Percentiles rank a stretch among this genome's conserved stretches.
phyloP scores from a whole-genome alignment of 2,113 vertebrate genomes.

The Alectura lathami region DNA sequence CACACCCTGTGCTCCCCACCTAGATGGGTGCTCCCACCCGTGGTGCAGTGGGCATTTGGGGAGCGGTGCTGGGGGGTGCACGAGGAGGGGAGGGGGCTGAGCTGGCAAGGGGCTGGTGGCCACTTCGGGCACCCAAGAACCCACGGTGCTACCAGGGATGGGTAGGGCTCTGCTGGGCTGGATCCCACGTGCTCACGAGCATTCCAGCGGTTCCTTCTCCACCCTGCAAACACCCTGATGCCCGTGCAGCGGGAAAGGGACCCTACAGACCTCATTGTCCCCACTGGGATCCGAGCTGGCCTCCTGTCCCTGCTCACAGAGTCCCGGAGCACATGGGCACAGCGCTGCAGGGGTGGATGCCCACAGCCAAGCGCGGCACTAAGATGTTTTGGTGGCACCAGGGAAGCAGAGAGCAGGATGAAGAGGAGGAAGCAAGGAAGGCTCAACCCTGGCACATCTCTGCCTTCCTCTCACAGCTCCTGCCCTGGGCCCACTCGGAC shows the following conservation, averaged over 20 bases:
- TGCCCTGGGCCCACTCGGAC: neutral
- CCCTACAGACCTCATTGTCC: neutral
- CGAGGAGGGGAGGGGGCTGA: neutral
- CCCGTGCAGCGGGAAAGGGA: neutral
- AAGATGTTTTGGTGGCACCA: neutral
- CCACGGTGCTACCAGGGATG: neutral
- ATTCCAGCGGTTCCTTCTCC: neutral
- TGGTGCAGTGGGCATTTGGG: neutral
- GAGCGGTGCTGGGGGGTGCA: neutral
- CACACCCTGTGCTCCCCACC: neutral
- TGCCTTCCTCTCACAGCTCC: neutral
- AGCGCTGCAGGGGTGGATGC: neutral
- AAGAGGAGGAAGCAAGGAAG: neutral
- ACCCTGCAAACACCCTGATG: neutral
- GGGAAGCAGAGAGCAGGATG: neutral
- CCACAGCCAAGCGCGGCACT: accelerated
- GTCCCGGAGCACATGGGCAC: neutral
- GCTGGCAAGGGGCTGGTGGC: neutral
- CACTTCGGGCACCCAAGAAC: neutral
- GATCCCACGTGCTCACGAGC: accelerated
- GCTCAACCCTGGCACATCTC: neutral
- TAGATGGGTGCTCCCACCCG: neutral
- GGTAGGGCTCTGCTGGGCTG: neutral
- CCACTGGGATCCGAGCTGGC: accelerated
- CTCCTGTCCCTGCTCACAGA: neutral